Evolutionary conservation across 2,888 invertebrate genomes (phyloP).

Genomic region (Lasiommata megera): DNA sequence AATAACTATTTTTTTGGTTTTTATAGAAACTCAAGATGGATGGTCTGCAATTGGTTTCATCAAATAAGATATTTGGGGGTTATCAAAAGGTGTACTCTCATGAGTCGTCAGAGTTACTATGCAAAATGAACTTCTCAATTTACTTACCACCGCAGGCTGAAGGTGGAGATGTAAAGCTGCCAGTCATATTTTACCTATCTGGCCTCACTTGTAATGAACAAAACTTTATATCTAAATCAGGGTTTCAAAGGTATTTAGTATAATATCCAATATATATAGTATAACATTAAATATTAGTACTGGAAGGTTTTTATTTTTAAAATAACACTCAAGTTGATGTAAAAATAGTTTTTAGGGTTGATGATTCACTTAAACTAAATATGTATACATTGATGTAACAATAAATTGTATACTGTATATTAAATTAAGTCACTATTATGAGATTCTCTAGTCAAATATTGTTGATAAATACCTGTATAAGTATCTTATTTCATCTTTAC

Average conservation of each 20-base stretch:
- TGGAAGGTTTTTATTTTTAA: no score
- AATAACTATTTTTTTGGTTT: not conserved
- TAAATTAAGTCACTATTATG: no score
- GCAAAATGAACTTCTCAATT: constrained; percentile 96
- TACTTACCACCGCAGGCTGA: constrained; percentile 91
- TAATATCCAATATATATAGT: no score
- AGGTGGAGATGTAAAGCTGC: constrained; percentile 82
- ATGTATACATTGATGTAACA: no score
- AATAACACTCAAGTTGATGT: no score
- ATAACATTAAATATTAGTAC: no score
- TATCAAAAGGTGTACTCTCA: constrained; percentile 92
- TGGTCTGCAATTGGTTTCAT: constrained; percentile 82
- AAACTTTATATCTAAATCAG: constrained; percentile 97
- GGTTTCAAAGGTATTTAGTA: constrained; percentile 87
- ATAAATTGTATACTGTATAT: no score
- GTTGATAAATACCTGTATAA: no score
- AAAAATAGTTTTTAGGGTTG: no score
- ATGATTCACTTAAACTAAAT: no score
- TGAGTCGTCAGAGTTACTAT: constrained; percentile 88
- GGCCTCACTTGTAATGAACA: constrained; percentile 96
- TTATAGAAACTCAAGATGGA: constrained; percentile 58
- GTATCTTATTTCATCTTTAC: no score
- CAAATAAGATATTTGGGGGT: constrained; percentile 90
- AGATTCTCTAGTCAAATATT: no score
- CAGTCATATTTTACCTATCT: constrained; percentile 95